A percentile compares a stretch with the other conserved stretches of the same genome.
phyloP scores from a whole-genome alignment of 2,888 invertebrate species.

The Phortica okadai region DNA sequence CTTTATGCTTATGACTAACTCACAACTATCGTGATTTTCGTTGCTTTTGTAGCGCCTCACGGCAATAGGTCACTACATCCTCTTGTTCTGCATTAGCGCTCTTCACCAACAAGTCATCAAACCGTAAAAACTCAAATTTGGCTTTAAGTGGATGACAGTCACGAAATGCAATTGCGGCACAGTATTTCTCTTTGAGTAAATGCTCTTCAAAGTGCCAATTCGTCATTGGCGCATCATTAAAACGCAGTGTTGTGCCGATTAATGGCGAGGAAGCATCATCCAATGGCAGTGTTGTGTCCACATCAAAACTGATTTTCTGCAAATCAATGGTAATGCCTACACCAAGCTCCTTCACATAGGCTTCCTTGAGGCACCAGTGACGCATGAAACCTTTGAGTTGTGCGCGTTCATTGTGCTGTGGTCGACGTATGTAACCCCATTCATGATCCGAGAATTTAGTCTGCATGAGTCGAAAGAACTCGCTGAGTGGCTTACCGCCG shows the following conservation, averaged over 20 bases:
- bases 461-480: constrained; percentile 93
- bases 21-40: constrained; percentile 52
- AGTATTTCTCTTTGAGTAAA: constrained; percentile 85
- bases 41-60: constrained; percentile 63
- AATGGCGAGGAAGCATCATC: constrained; percentile 76
- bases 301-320: constrained; percentile 84
- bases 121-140: constrained; percentile 79
- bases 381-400: constrained; percentile 89
- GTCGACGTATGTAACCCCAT: constrained; percentile 84
- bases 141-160: constrained; percentile 63
- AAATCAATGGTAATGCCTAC: constrained; percentile 89
- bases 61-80: constrained; percentile 65
- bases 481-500: constrained; percentile 82
- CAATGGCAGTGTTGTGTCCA: constrained; percentile 79
- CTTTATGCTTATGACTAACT: constrained; percentile 24
- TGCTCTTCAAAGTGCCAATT: constrained; percentile 91
- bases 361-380: constrained; percentile 95
- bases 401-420: constrained; percentile 78
- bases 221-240: constrained; percentile 79
- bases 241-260: constrained; percentile 82
- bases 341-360: constrained; percentile 94
- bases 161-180: constrained; percentile 85
- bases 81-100: constrained; percentile 41
- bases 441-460: constrained; percentile 88
- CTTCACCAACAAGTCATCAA: constrained; percentile 80